phyloP scores from a whole-genome alignment of 2,888 invertebrate species.

The Hypena proboscidalis region DNA sequence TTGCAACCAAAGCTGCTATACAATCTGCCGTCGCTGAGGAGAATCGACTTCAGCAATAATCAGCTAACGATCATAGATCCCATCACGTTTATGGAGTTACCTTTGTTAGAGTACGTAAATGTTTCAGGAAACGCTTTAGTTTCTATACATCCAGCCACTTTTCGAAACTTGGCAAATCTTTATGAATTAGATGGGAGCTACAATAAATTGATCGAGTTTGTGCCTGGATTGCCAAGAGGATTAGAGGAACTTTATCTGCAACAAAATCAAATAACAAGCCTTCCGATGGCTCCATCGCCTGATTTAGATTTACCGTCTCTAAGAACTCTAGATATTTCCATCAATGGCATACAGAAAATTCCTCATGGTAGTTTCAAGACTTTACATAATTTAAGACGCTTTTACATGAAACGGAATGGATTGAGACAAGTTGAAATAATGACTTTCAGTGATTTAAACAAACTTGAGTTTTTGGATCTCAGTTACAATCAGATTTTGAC shows the following conservation, averaged over 20 bases:
- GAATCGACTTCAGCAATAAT: conserved; percentile 92
- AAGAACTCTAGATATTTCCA: conserved; percentile 90
- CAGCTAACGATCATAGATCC: conserved; percentile 89
- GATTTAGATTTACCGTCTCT: conserved; percentile 90
- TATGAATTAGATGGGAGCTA: conserved; percentile 92
- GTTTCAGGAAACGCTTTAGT: conserved; percentile 91
- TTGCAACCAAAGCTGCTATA: conserved; percentile 90
- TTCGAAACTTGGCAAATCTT: conserved; percentile 89
- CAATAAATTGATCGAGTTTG: conserved; percentile 90
- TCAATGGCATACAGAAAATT: conserved; percentile 90
- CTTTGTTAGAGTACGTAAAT: conserved; percentile 91
- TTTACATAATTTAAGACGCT: conserved; percentile 87
- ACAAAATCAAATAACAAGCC: conserved; percentile 88
- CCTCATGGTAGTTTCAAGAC: conserved; percentile 87
- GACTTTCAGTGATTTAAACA: conserved; percentile 88
- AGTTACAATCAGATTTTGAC: conserved; percentile 89
- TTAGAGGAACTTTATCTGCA: conserved; percentile 90
- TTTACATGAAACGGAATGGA: conserved; percentile 90
- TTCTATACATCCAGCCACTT: conserved; percentile 90
- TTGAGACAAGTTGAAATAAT: conserved; percentile 88
- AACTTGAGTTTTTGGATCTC: conserved; percentile 90
- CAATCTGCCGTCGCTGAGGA: conserved; percentile 90
- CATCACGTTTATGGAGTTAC: conserved; percentile 89
- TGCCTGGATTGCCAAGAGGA: conserved; percentile 91
- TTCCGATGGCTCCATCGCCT: conserved; percentile 88